Conservation (phyloP, 2,797 vertebrate species). For the Phataginus tetradactyla region DNA sequence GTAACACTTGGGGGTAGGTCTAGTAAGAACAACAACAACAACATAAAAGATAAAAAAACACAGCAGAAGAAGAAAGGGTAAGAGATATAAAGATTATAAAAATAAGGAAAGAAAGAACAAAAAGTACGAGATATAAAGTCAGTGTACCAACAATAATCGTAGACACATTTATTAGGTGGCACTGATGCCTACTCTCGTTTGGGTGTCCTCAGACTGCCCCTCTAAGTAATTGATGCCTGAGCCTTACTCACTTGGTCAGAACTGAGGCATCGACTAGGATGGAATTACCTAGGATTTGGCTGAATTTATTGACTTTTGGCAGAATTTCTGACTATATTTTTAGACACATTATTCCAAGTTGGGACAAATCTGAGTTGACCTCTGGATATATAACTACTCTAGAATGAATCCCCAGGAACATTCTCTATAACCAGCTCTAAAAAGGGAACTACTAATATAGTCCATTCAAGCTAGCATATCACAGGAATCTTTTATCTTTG, state of each 20-base stretch:
- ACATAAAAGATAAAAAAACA: background rate
- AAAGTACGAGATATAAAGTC: background rate
- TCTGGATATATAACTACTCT: background rate
- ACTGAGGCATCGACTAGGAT: background rate
- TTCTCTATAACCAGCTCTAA: background rate
- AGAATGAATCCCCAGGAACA: background rate
- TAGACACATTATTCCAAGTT: background rate
- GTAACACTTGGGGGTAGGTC: background rate
- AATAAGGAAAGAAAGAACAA: background rate
- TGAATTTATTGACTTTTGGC: background rate
- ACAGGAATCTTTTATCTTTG: constrained; percentile 46
- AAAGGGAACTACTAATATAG: background rate
- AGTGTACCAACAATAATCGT: background rate
- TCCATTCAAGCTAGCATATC: background rate
- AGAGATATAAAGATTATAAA: background rate
- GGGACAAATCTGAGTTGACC: background rate
- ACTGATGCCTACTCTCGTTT: background rate
- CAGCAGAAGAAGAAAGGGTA: background rate
- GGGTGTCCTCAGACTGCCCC: background rate
- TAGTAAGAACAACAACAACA: background rate
- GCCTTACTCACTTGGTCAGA: background rate
- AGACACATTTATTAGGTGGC: background rate
- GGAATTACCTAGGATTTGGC: background rate
- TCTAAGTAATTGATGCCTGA: background rate
- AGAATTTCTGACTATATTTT: constrained; percentile 2